Percentiles rank a stretch among this genome's conserved stretches.
phyloP scores from a whole-genome alignment of 2,113 vertebrate species.

The Myotis brandtii region DNA sequence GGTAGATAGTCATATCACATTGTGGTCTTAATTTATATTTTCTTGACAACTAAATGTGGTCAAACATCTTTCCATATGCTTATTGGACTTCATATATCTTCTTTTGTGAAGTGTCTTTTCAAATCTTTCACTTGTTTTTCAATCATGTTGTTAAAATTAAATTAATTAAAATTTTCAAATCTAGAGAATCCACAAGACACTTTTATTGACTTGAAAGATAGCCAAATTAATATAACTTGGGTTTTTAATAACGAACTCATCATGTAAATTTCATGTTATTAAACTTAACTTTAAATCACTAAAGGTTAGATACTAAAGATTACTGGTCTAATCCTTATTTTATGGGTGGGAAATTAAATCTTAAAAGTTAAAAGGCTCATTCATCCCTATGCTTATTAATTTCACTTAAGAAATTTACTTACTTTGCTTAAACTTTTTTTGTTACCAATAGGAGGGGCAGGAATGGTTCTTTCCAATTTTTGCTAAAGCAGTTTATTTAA shows the following conservation, averaged over 20 bases:
- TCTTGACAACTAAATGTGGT: not conserved
- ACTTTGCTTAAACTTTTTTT: not conserved
- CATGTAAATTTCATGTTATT: not conserved
- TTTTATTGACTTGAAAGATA: slow-evolving; percentile 21
- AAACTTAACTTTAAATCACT: not conserved
- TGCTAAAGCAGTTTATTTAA: not conserved
- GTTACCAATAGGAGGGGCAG: not conserved
- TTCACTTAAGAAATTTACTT: slow-evolving; percentile 35
- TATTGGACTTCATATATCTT: not conserved
- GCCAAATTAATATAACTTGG: not conserved
- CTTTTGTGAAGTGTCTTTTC: not conserved
- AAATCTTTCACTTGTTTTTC: not conserved
- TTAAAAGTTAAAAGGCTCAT: slow-evolving; percentile 2
- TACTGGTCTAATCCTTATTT: not conserved
- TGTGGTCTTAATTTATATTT: slow-evolving; percentile 43
- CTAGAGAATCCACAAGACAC: not conserved
- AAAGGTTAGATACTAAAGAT: not conserved
- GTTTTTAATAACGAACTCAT: not conserved
- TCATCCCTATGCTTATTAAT: not conserved
- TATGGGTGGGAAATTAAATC: not conserved
- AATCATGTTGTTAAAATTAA: not conserved
- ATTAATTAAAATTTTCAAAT: not conserved
- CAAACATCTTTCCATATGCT: not conserved
- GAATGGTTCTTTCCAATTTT: not conserved
- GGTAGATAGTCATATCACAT: not conserved